These are phyloP conservation scores for Caenorhabditis sp. DNA, from an alignment of 2,888 invertebrate genomes.

Conservation along the genomic window DNA sequence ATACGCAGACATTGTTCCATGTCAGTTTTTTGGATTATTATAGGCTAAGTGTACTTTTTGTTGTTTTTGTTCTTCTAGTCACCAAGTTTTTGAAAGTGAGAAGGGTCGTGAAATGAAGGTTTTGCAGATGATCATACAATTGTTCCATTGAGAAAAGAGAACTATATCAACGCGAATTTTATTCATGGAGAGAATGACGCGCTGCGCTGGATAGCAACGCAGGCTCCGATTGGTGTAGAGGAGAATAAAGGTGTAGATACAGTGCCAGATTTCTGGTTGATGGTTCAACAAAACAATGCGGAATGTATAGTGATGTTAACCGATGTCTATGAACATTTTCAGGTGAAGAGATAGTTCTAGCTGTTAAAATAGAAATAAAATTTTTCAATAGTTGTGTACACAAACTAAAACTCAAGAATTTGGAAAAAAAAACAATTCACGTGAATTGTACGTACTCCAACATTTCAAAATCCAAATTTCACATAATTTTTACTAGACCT, in stretches of 20 bases:
- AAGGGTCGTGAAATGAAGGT: neutral
- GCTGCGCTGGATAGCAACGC: slow-evolving; percentile 37
- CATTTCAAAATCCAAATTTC: neutral
- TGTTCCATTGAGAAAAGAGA: slow-evolving; percentile 17
- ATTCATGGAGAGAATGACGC: slow-evolving; percentile 39
- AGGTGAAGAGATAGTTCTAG: slow-evolving; percentile 9
- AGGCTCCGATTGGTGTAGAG: slow-evolving; percentile 26
- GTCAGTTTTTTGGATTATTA: slow-evolving; percentile 15
- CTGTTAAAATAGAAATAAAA: too few species aligned
- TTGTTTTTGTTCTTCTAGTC: slow-evolving; percentile 6
- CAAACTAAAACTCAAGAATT: too few species aligned
- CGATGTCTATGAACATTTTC: slow-evolving; percentile 25
- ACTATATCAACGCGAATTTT: slow-evolving; percentile 38
- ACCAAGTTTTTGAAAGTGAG: neutral
- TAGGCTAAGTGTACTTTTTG: slow-evolving; percentile 5
- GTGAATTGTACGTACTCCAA: too few species aligned
- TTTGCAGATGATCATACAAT: slow-evolving; percentile 42
- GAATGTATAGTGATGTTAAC: slow-evolving; percentile 61
- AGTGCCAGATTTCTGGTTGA: slow-evolving; percentile 64
- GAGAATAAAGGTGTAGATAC: slow-evolving; percentile 32
- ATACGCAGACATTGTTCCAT: slow-evolving; percentile 45
- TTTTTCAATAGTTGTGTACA: too few species aligned
- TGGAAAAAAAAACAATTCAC: too few species aligned
- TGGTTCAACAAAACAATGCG: slow-evolving; percentile 62
- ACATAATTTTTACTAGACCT: too few species aligned